phyloP scores from a whole-genome alignment of 1,140 invertebrate species.

The Drosophila kurseongensis region DNA sequence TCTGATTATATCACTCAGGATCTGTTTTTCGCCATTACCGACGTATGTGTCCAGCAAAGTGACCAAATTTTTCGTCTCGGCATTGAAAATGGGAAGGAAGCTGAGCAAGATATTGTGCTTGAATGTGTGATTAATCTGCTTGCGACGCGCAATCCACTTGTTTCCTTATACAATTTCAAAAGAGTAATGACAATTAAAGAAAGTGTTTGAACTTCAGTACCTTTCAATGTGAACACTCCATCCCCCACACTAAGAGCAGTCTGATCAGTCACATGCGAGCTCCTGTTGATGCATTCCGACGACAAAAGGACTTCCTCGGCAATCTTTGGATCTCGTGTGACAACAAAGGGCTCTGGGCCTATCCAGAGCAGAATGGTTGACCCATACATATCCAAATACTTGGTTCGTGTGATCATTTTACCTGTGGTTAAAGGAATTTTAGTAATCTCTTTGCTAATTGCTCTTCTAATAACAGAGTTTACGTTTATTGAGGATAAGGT shows the following conservation, averaged over 20 bases:
- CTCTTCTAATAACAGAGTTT: not conserved
- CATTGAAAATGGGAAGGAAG: constrained; percentile 66
- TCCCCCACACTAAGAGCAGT: constrained; percentile 28
- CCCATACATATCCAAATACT: constrained; percentile 38
- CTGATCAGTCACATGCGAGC: not conserved
- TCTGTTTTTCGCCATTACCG: constrained; percentile 20
- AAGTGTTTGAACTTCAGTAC: constrained; percentile 10
- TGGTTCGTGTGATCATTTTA: not conserved
- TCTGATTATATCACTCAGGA: constrained; percentile 26
- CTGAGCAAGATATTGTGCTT: constrained; percentile 53
- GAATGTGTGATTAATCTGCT: constrained; percentile 58
- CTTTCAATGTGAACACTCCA: constrained; percentile 46
- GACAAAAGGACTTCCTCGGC: constrained; percentile 55
- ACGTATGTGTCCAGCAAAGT: constrained; percentile 29
- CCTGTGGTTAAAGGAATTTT: not conserved
- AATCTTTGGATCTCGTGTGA: constrained; percentile 50
- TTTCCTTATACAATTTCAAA: constrained; percentile 22
- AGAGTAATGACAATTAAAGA: not conserved
- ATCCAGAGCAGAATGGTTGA: constrained; percentile 46
- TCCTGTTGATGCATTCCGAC: constrained; percentile 43
- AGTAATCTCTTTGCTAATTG: not conserved
- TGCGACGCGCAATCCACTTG: constrained; percentile 55
- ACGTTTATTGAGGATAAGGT: constrained; percentile 22
- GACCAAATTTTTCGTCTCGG: constrained; percentile 34
- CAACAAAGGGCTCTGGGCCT: constrained; percentile 42